Conservation (phyloP, 2,888 invertebrate species). For the Drosophila mimetica region DNA sequence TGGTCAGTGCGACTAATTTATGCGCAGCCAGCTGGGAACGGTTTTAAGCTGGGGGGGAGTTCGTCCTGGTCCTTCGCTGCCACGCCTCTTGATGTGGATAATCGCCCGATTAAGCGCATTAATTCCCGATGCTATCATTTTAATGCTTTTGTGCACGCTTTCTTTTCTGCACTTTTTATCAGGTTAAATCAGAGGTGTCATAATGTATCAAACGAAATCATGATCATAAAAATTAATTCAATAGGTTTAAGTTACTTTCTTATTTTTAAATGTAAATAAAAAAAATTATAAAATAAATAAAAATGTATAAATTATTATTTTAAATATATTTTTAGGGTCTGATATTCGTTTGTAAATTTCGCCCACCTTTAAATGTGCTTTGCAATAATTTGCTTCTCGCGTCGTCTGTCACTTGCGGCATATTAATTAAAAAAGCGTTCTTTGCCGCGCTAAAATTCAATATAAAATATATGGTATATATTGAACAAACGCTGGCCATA, state of each 20-base stretch:
- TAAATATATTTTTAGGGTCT: too few relatives aligned
- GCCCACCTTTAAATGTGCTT: neutral
- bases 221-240: neutral
- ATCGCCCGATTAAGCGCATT: constrained; percentile 50
- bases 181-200: neutral
- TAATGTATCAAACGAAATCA: neutral
- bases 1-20: constrained; percentile 33
- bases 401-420: constrained; percentile 45
- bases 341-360: too few relatives aligned
- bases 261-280: neutral
- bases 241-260: neutral
- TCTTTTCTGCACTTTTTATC: neutral
- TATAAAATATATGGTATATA: constrained; percentile 32
- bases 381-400: constrained; percentile 25
- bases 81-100: constrained; percentile 33
- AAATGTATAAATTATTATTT: too few relatives aligned
- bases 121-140: constrained; percentile 45
- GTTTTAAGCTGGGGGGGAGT: neutral
- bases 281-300: neutral
- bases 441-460: constrained; percentile 33
- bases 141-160: constrained; percentile 5
- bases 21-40: constrained; percentile 19
- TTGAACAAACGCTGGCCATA: constrained; percentile 31
- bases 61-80: constrained; percentile 6
- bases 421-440: constrained; percentile 61